A percentile compares a stretch with the other conserved stretches of the same genome.
These are phyloP conservation scores for Platanista minor DNA, from an alignment of 2,113 vertebrate species.

Conservation along the genomic window DNA sequence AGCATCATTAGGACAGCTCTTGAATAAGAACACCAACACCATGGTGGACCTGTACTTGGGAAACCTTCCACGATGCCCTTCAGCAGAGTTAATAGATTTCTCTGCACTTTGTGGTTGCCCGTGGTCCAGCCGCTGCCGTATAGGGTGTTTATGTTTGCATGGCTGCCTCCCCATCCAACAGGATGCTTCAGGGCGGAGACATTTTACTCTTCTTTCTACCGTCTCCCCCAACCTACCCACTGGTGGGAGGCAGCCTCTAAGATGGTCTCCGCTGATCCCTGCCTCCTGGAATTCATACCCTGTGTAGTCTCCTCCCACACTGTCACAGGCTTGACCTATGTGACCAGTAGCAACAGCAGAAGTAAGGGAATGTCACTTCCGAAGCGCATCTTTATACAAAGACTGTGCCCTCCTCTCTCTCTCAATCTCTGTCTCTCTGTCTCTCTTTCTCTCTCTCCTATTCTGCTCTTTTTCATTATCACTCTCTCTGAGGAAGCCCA, in stretches of 20 bases:
- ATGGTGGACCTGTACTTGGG: fast-evolving
- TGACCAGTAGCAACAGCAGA: neutral
- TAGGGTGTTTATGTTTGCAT: neutral
- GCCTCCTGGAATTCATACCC: neutral
- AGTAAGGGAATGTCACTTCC: neutral
- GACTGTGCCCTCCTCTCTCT: neutral
- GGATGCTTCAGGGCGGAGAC: neutral
- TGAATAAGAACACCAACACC: neutral
- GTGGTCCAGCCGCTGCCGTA: neutral
- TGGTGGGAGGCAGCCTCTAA: neutral
- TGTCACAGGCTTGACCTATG: neutral
- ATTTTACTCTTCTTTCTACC: neutral
- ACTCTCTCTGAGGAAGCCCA: neutral
- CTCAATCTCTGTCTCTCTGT: neutral
- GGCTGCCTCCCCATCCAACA: neutral
- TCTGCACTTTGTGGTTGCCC: neutral
- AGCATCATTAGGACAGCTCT: neutral
- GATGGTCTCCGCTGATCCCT: neutral
- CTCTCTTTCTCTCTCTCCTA: neutral
- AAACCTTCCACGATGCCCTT: neutral
- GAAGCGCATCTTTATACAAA: neutral
- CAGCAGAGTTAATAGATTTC: neutral
- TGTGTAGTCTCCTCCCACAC: neutral
- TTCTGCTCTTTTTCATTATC: neutral
- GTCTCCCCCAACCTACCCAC: neutral